These are phyloP conservation scores for Craniophora ligustri DNA, from an alignment of 2,888 invertebrate species.

Conservation along the genomic window DNA sequence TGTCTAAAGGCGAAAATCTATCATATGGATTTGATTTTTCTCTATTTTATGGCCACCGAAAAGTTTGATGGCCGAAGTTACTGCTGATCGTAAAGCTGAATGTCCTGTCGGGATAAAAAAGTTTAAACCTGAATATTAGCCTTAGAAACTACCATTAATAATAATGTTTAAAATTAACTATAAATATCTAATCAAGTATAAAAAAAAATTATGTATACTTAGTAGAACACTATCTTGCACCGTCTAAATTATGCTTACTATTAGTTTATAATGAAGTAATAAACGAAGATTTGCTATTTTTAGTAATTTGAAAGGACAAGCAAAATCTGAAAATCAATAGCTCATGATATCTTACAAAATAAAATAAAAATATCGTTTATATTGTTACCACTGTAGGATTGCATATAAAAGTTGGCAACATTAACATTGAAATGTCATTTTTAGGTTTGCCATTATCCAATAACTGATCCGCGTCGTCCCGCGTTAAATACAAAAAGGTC, in stretches of 20 bases:
- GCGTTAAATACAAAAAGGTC: background rate
- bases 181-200: too few relatives aligned
- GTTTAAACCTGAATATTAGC: background rate
- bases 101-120: background rate
- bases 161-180: too few relatives aligned
- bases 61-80: conserved; percentile 53
- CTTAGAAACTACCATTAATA: too few relatives aligned
- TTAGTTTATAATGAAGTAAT: too few relatives aligned
- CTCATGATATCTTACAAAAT: background rate
- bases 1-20: conserved; percentile 77
- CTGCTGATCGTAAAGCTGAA: conserved; percentile 10
- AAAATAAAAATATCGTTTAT: background rate
- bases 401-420: conserved; percentile 13
- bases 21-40: conserved; percentile 75
- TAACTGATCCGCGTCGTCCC: too few relatives aligned
- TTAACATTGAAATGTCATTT: conserved; percentile 2
- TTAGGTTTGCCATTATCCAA: background rate
- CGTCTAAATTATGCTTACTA: too few relatives aligned
- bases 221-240: too few relatives aligned
- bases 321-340: too few relatives aligned
- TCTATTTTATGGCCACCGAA: conserved; percentile 66
- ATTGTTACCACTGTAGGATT: background rate
- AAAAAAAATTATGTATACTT: too few relatives aligned
- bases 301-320: too few relatives aligned
- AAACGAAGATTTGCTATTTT: too few relatives aligned